A percentile compares a stretch with the other conserved stretches of the same genome.
These are phyloP conservation scores for Homalodisca vitripennis DNA, from an alignment of 1,140 invertebrate genomes.

Conservation along the genomic window DNA sequence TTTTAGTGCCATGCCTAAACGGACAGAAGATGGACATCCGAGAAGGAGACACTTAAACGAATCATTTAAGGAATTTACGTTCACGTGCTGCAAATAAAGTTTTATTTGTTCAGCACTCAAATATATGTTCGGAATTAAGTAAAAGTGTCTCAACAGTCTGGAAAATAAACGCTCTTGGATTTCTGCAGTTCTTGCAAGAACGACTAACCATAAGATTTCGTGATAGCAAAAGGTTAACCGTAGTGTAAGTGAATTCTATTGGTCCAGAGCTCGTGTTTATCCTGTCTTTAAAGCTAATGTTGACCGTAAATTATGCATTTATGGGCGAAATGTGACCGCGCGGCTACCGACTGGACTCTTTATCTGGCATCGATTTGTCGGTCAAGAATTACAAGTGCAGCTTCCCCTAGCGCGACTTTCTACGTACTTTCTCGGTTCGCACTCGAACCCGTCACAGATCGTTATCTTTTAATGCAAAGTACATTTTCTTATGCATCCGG, in stretches of 20 bases:
- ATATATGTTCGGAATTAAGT: no score
- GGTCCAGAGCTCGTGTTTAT: neutral
- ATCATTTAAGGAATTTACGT: neutral
- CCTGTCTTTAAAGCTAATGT: slow-evolving; percentile 16
- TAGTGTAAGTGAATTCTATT: slow-evolving; percentile 26
- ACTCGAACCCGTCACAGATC: neutral
- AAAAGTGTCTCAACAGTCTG: no score
- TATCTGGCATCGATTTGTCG: slow-evolving; percentile 11
- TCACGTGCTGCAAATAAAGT: neutral
- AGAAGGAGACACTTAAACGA: neutral
- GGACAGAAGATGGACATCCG: no score
- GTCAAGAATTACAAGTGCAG: neutral
- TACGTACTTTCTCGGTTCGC: neutral
- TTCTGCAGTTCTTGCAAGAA: no score
- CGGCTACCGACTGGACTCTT: slow-evolving; percentile 2
- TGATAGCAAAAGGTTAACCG: slow-evolving; percentile 15
- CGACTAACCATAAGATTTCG: neutral
- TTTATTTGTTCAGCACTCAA: neutral
- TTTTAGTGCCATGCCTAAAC: no score
- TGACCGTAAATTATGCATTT: neutral
- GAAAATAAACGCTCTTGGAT: no score
- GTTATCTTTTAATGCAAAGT: neutral
- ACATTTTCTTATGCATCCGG: no score
- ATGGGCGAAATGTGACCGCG: slow-evolving; percentile 1
- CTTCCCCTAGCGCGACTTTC: neutral